These are phyloP conservation scores for Pontoporia blainvillei DNA, from an alignment of 2,113 vertebrate species.

Conservation along the genomic window DNA sequence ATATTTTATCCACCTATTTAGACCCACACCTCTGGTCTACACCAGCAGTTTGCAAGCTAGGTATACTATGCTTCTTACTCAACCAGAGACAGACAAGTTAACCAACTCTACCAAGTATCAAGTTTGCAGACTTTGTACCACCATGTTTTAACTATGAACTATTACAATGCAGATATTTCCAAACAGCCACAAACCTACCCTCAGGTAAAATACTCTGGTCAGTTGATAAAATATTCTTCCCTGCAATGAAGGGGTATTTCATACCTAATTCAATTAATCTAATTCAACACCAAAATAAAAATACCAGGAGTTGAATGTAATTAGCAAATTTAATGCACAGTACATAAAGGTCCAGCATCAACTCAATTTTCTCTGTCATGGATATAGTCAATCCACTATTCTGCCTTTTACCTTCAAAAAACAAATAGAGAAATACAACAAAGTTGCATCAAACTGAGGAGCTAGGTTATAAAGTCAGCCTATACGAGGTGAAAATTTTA, in stretches of 20 bases:
- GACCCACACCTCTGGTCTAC: neutral
- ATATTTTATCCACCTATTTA: neutral
- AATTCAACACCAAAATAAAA: conserved; percentile 33
- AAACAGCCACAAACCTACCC: neutral
- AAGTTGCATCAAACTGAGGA: neutral
- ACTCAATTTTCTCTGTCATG: conserved; percentile 13
- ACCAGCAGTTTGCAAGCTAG: neutral
- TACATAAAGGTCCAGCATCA: neutral
- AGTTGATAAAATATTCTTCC: conserved; percentile 9
- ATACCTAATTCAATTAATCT: conserved; percentile 7
- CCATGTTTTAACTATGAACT: neutral
- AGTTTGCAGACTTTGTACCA: neutral
- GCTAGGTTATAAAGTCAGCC: neutral
- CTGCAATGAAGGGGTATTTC: neutral
- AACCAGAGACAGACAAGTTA: neutral
- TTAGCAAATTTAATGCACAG: neutral
- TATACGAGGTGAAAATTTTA: neutral
- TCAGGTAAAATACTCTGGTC: neutral
- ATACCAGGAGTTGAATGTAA: neutral
- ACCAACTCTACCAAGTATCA: neutral
- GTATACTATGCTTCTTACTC: neutral
- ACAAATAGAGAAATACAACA: neutral
- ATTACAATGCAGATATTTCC: neutral
- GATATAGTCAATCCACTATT: neutral
- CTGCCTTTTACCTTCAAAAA: conserved; percentile 10